A percentile compares a stretch with the other conserved stretches of the same genome.
Evolutionary conservation across 2,113 vertebrate genomes (phyloP).

Genomic region (Equus przewalskii): DNA sequence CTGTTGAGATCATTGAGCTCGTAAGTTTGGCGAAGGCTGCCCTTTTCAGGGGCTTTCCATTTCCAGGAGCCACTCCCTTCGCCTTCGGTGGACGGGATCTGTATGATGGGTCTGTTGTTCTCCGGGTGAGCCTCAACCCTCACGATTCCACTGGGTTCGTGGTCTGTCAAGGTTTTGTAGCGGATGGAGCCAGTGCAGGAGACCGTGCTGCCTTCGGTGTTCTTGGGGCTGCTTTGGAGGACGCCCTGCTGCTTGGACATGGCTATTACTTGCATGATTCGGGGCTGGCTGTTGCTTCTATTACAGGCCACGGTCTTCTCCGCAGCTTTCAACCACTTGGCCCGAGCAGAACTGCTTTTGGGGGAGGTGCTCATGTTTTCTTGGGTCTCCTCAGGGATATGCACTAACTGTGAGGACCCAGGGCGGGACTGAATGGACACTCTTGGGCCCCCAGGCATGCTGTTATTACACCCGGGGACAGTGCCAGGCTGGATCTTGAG

Average conservation of each 20-base stretch:
- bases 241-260: slow-evolving; percentile 99
- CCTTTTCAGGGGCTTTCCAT: slow-evolving; percentile 96
- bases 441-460: slow-evolving; percentile 93
- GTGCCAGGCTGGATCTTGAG: slow-evolving; percentile 94
- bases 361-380: slow-evolving; percentile 92
- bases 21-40: slow-evolving; percentile 93
- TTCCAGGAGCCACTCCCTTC: slow-evolving; percentile 97
- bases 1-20: slow-evolving; percentile 97
- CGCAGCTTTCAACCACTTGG: slow-evolving; percentile 96
- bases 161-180: slow-evolving; percentile 93
- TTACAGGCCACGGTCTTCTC: slow-evolving; percentile 93
- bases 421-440: slow-evolving; percentile 96
- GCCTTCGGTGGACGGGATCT: slow-evolving; percentile 92
- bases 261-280: slow-evolving; percentile 98
- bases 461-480: slow-evolving; percentile 93
- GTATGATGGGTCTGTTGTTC: slow-evolving; percentile 93
- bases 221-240: slow-evolving; percentile 95
- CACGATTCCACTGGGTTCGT: slow-evolving; percentile 94
- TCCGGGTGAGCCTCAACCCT: slow-evolving; percentile 98
- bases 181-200: slow-evolving; percentile 93
- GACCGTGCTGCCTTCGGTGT: slow-evolving; percentile 91
- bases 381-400: slow-evolving; percentile 98
- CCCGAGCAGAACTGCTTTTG: slow-evolving; percentile 91
- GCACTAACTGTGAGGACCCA: slow-evolving; percentile 96
- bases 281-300: slow-evolving; percentile 93